Evolutionary conservation across 2,888 invertebrate genomes (phyloP), one percentile per base, ranked within the genome.

Genomic region (Notodonta ziczac): DNA sequence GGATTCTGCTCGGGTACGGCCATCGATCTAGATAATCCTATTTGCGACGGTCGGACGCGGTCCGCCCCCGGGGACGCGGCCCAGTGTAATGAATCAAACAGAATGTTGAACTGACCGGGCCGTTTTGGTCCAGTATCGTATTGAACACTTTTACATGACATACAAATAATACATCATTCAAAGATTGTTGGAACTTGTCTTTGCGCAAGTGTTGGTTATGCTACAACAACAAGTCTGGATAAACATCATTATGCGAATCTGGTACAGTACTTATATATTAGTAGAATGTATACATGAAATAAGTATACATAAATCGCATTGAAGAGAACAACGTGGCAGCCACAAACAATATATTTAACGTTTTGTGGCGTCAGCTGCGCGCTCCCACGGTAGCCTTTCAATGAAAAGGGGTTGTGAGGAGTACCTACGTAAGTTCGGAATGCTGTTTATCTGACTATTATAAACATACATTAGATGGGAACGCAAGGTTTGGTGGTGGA

Each of bases 21-120:
- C 56, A 63, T 63, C 61, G 57, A 63, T 62, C 57, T 58, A 63
- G 62, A 73, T 73, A 70, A 70, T 73, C 61, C 55, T 57, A 58
- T 65, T 51, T 56, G 53, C n/a, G 52, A 54, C 55, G 56, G 63
- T 35, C n/a, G 35, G 24, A 39, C 10, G 24, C 13, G 16, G 46
- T 53, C 35, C n/a, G 54, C 46, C 52, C 55, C 32, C 51, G 61
- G 53, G 55, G 51, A 32, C 59, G 50, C 42, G 32, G 61, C 40
- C 56, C 3, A 14, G 50, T 24, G 60, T 60, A 62, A 71, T 65
- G 61, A 63, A 71, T 74, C 62, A 62, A 63, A 60, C 59, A 51
- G 56, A 62, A 54, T 58, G 52, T 12, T 32, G 52, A 62, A 42
- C 44, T 57, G 35, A 50, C 40, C 60, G 10, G 52, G 32, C 9